Base-by-base conservation (phyloP, 2,797 vertebrate species). In the Anguilla marmorata region DNA sequence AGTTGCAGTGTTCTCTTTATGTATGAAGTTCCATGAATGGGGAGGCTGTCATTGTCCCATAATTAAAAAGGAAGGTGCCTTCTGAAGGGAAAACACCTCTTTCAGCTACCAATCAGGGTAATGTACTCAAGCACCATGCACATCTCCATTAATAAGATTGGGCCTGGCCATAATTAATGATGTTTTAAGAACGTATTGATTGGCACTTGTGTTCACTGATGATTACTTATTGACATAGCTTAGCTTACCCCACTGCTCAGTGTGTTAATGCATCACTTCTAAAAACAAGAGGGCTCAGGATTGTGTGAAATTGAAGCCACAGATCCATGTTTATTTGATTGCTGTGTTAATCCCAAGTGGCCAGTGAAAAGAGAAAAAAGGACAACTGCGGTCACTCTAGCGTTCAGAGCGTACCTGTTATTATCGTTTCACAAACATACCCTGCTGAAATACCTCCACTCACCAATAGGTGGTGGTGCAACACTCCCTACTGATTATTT, bases 281-380 rank as follows among this genome's bases (percentile, higher is more conserved):
- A 4, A 56, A 80, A 87, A 86, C 88, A 74, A 54, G 85, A 89
- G 89, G 88, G 63, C 87, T 88, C 86, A 89, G 89, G 92, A 30
- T 90, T 88, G 88, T 82, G 91, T 87, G 89, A 93, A 93, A 91
- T 94, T 93, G 92, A 90, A 89, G 27, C 90, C 33, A 41, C 86
- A 93, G 93, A 94, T 93, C 89, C 91, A 94, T 92, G 91, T 88
- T 91, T 92, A 91, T 92, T 94, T 92, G 90, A 91, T 92, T 91
- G 85, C 83, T 37, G 85, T 86, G 87, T 90, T 91, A 90, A 89
- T 92, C 92, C 88, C 89, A 72, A 84, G 89, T 94, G 93, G 94
- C 93, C 91, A 92, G 94, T 93, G 94, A 93, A 91, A 88, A 79
- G 87, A 87, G 21, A 90, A 91, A 94, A 94, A 92, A 94, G 91